Conservation (phyloP, 2,797 vertebrate species). For the Sphenopsis melanotis region DNA sequence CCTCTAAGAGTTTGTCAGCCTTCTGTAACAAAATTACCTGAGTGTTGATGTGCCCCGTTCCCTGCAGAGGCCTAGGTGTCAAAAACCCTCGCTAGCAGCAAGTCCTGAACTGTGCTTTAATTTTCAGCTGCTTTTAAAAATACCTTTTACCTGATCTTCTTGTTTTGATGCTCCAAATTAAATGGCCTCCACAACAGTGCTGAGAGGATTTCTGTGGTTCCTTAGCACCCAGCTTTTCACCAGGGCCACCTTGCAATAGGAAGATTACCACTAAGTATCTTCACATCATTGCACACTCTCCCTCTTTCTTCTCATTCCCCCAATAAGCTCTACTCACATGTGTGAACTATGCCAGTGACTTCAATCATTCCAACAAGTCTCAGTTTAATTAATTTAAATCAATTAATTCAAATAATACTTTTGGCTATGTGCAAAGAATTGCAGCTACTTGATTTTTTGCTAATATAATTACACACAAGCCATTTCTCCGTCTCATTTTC, state of each 20-base stretch:
- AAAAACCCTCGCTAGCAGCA: not conserved
- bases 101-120: not conserved
- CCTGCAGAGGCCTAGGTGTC: not conserved
- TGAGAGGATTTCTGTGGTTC: not conserved
- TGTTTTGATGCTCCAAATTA: not conserved
- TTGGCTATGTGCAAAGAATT: not conserved
- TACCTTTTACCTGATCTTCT: not conserved
- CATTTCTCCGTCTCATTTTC: not conserved
- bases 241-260: not conserved
- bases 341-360: not conserved
- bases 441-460: not conserved
- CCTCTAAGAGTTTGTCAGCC: not conserved
- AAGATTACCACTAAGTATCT: not conserved
- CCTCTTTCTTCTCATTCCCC: not conserved
- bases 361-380: not conserved
- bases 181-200: fast-evolving
- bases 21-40: not conserved
- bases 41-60: not conserved
- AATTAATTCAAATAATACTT: not conserved
- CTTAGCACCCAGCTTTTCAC: not conserved
- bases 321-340: not conserved
- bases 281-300: fast-evolving
- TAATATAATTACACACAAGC: not conserved
- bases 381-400: not conserved
- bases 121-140: not conserved